These are phyloP conservation scores for Homarus gammarus DNA, from an alignment of 2,888 invertebrate species.

Conservation along the genomic window DNA sequence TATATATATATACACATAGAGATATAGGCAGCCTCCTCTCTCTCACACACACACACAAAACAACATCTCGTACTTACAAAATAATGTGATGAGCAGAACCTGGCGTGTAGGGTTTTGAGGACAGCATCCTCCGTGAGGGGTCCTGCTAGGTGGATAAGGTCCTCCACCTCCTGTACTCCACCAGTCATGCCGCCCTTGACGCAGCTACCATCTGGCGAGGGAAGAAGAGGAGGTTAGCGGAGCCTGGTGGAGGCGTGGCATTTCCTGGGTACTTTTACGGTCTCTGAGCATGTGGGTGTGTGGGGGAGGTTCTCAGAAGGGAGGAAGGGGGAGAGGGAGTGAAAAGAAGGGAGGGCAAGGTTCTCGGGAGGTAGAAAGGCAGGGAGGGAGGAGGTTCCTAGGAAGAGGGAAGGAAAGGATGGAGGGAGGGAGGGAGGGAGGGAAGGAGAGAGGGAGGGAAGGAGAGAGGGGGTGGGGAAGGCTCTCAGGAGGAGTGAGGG, in stretches of 20 bases:
- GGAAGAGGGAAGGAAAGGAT: no score
- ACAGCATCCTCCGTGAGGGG: constrained; percentile 96
- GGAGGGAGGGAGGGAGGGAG: no score
- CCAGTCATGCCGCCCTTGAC: constrained; percentile 59
- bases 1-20: background rate
- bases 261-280: background rate
- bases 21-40: background rate
- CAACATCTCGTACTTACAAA: constrained; percentile 87
- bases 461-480: background rate
- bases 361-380: background rate
- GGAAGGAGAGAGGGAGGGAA: background rate
- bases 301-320: no score
- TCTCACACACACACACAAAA: background rate
- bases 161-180: constrained; percentile 84
- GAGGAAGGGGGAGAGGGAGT: no score
- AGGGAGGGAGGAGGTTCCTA: no score
- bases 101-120: constrained; percentile 92
- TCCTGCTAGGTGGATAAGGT: constrained; percentile 94
- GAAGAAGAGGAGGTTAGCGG: constrained; percentile 5
- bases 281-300: no score
- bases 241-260: background rate
- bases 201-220: constrained; percentile 56
- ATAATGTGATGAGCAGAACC: constrained; percentile 91
- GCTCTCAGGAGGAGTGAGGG: background rate
- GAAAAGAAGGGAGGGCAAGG: no score